Conservation (phyloP, 2,888 invertebrate species). For the Harpagoxenus sublaevis region DNA sequence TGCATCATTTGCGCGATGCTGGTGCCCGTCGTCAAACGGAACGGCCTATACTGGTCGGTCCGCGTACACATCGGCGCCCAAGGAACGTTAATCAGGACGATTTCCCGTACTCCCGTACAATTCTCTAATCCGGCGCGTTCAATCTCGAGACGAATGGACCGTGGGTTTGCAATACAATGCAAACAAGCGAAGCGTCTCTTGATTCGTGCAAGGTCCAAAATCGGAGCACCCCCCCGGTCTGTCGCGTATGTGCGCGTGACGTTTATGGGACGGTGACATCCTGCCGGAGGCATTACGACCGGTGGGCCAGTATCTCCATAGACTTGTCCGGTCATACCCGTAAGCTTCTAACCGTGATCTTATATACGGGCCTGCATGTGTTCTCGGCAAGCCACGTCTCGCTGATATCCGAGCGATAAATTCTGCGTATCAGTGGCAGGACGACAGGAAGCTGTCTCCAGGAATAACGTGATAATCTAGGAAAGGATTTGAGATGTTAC, state of each 20-base stretch:
- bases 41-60: not conserved
- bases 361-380: slow-evolving; percentile 55
- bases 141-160: slow-evolving; percentile 64
- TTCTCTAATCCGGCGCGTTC: slow-evolving; percentile 64
- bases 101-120: slow-evolving; percentile 63
- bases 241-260: slow-evolving; percentile 72
- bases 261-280: slow-evolving; percentile 76
- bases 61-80: slow-evolving; percentile 35
- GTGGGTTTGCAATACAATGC: slow-evolving; percentile 59
- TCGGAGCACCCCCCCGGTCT: slow-evolving; percentile 51
- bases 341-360: slow-evolving; percentile 71
- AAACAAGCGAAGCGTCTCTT: slow-evolving; percentile 54
- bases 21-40: slow-evolving; percentile 57
- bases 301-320: slow-evolving; percentile 58
- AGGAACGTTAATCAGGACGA: slow-evolving; percentile 73
- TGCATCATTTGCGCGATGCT: slow-evolving; percentile 56
- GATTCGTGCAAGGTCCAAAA: slow-evolving; percentile 57
- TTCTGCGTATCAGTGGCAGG: slow-evolving; percentile 76
- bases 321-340: slow-evolving; percentile 63
- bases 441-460: slow-evolving; percentile 64
- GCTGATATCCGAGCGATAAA: slow-evolving; percentile 80
- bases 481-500: slow-evolving; percentile 32
- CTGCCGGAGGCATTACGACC: slow-evolving; percentile 72
- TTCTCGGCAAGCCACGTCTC: slow-evolving; percentile 71
- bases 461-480: slow-evolving; percentile 37